A percentile compares a stretch with the other conserved stretches of the same genome.
These are phyloP conservation scores for Emberiza fucata DNA, from an alignment of 2,113 vertebrate genomes.

Conservation along the genomic window DNA sequence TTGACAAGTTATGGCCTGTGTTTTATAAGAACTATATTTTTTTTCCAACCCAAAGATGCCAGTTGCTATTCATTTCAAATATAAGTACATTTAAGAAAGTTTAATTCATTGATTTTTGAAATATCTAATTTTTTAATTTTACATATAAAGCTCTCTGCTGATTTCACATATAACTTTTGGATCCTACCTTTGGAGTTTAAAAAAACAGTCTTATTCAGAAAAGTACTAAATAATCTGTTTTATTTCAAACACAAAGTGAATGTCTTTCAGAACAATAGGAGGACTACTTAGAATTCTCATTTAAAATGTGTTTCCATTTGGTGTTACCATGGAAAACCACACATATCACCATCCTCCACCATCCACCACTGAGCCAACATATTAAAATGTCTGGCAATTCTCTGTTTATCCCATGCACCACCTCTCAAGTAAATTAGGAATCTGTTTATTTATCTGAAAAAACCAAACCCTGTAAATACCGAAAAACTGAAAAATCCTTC, in stretches of 20 bases:
- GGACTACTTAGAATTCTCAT: neutral
- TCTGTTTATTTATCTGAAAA: neutral
- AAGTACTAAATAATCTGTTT: neutral
- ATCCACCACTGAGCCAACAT: neutral
- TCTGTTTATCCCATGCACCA: neutral
- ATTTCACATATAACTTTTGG: neutral
- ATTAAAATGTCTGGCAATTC: neutral
- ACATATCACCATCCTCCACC: neutral
- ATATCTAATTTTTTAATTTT: neutral
- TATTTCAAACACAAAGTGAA: neutral
- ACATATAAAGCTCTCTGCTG: neutral
- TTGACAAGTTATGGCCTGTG: neutral
- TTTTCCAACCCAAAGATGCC: neutral
- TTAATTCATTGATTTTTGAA: neutral
- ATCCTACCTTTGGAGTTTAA: too few relatives aligned
- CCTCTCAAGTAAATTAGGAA: neutral
- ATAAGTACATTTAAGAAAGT: neutral
- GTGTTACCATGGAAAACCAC: neutral
- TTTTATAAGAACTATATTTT: neutral
- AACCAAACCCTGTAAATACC: neutral
- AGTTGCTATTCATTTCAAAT: neutral
- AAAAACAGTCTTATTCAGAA: too few relatives aligned
- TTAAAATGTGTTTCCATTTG: neutral
- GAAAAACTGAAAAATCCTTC: neutral
- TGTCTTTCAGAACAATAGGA: neutral